Evolutionary conservation across 2,797 vertebrate species (phyloP).

Genomic region (Sphaeramia orbicularis): DNA sequence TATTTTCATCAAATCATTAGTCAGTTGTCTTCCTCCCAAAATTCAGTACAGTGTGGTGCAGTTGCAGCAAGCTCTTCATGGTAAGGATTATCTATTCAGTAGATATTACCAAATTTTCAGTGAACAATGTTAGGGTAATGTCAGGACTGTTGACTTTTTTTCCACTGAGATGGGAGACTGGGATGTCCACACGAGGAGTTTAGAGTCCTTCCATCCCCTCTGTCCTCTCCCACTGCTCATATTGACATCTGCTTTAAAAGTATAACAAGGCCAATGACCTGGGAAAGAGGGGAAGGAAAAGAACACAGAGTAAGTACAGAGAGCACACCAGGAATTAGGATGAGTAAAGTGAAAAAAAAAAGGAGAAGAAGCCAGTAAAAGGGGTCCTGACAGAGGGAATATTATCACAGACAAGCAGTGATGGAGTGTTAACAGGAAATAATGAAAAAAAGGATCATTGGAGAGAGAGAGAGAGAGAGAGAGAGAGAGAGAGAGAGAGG

Average conservation of each 20-base stretch:
- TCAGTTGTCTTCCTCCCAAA: constrained; percentile 25
- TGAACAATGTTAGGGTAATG: constrained; percentile 49
- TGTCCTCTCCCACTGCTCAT: constrained; percentile 16
- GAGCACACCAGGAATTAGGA: constrained; percentile 15
- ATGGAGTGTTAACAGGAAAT: constrained; percentile 40
- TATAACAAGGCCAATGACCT: constrained; percentile 49
- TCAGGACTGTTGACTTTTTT: constrained; percentile 25
- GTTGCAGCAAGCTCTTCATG: constrained; percentile 14
- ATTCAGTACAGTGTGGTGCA: constrained; percentile 24
- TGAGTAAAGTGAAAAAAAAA: constrained; percentile 9
- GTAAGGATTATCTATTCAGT: constrained; percentile 30
- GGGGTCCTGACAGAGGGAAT: constrained; percentile 44
- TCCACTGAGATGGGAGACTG: constrained; percentile 12
- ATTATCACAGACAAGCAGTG: constrained; percentile 26
- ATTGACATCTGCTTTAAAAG: constrained; percentile 49
- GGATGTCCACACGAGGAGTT: constrained; percentile 14
- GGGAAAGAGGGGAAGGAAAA: constrained; percentile 15
- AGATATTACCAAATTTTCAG: constrained; percentile 27
- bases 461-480: constrained; percentile 28
- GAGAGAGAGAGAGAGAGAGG: constrained; percentile 25
- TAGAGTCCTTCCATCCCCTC: constrained; percentile 31
- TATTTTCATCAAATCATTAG: constrained; percentile 31
- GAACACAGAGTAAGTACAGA: constrained; percentile 42
- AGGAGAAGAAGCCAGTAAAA: constrained; percentile 25
- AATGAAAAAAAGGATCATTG: constrained; percentile 10